Evolutionary conservation across 2,888 invertebrate genomes (phyloP), one percentile per base, ranked within the genome.

Genomic region (Athalia circularis): DNA sequence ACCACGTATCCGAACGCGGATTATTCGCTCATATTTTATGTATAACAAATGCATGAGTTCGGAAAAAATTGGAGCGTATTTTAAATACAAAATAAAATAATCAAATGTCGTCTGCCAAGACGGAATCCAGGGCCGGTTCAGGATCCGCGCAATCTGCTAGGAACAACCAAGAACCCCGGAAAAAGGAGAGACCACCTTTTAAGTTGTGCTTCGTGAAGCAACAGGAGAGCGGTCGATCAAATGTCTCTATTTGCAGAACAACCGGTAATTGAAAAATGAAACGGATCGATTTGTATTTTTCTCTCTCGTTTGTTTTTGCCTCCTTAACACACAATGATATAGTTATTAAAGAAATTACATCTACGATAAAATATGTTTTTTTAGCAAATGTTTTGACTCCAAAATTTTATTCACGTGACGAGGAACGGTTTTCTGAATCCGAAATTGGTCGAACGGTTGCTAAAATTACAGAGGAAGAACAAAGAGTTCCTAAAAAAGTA

Each of bases 181-280:
- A 75, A 50, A 75, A 75, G 29, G 75, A 75, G 75, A 48, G 64
- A 65, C 87, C 88, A 5, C 87, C 86, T 7, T 88, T 88, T 65
- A 86, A 87, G 62, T 83, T 88, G 62, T 88, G 87, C 65, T 88
- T 88, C 79, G 83, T 88, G 6, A 86, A 82, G 78, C 82, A 85
- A 45, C 85, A 81, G 61, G 84, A 86, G 80, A 83, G 81, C 61
- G 88, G 88, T 8, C 84, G 84, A 78, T 88, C 88, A 9, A 82
- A 85, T 78, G 78, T 83, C 76, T 81, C 81, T 54, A 48, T 79
- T 47, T 82, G 85, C 4, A 87, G 83, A 79, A 76, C 82, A 74
- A 84, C 85, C 62, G 86, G 88, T 88, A 86, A 76, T 48, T 50
- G 43, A 68, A 61, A 57, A 65, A 57, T 11, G n/a, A 52, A 29